A percentile compares a stretch with the other conserved stretches of the same genome.
These are phyloP conservation scores for Malacoctenus gilli DNA, from an alignment of 2,797 vertebrate species.

Conservation along the genomic window DNA sequence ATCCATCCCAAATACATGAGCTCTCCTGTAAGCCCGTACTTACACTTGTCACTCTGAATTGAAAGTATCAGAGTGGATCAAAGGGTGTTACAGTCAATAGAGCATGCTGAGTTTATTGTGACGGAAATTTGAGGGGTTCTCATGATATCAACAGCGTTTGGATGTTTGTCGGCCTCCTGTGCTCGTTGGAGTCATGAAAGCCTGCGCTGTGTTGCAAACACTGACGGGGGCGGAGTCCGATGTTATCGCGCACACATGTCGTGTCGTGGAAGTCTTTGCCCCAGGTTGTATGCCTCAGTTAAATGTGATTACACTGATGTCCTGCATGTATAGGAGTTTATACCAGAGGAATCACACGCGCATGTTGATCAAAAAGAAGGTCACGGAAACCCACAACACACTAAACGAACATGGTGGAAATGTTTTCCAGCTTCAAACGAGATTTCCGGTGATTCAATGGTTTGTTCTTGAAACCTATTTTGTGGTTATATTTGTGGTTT, in stretches of 20 bases:
- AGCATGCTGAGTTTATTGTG: conserved; percentile 40
- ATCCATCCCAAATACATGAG: conserved; percentile 13
- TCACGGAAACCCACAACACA: conserved; percentile 63
- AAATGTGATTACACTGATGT: conserved; percentile 71
- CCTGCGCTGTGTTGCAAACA: conserved; percentile 58
- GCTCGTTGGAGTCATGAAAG: conserved; percentile 63
- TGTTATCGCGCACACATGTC: conserved; percentile 58
- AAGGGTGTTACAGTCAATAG: conserved; percentile 38
- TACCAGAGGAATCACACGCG: conserved; percentile 40
- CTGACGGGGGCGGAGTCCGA: conserved; percentile 64
- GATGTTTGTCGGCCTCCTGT: conserved; percentile 42
- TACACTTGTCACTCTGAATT: conserved; percentile 38
- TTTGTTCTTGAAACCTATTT: no score
- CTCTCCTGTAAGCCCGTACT: conserved; percentile 3
- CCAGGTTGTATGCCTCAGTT: conserved; percentile 60
- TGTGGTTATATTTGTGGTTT: no score
- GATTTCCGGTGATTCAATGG: no score
- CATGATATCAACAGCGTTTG: conserved; percentile 43
- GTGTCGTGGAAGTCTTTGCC: conserved; percentile 48
- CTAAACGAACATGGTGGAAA: conserved; percentile 18
- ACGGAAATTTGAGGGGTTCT: conserved; percentile 60
- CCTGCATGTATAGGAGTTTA: conserved; percentile 41
- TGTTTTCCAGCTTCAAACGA: conserved; percentile 19
- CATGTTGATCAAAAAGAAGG: conserved; percentile 41
- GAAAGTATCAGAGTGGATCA: conserved; percentile 43